Evolutionary conservation across 1,140 invertebrate genomes (phyloP).

Genomic region (Spodoptera frugiperda): DNA sequence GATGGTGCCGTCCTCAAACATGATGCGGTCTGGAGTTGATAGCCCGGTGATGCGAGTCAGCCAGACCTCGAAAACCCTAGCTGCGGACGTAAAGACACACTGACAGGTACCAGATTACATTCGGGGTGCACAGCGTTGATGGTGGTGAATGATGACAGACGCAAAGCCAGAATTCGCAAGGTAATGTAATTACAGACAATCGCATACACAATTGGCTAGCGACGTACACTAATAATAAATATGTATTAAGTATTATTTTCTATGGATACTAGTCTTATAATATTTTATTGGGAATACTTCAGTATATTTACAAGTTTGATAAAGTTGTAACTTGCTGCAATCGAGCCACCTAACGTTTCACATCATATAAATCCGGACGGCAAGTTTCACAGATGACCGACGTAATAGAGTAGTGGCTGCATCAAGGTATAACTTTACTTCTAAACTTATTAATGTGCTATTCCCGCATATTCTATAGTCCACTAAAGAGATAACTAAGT

Average conservation of each 20-base stretch:
- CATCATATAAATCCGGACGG: neutral
- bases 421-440: neutral
- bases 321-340: neutral
- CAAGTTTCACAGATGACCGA: neutral
- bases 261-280: neutral
- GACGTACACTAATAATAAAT: neutral
- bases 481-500: neutral
- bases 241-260: neutral
- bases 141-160: constrained; percentile 22
- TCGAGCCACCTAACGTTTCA: neutral
- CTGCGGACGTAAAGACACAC: constrained; percentile 66
- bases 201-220: neutral
- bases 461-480: too few relatives aligned
- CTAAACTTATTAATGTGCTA: neutral
- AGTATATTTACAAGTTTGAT: neutral
- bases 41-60: constrained; percentile 94
- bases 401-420: neutral
- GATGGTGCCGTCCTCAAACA: constrained; percentile 97
- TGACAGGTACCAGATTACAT: constrained; percentile 34
- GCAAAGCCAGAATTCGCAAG: constrained; percentile 7
- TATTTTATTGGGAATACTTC: neutral
- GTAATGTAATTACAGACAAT: neutral
- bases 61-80: constrained; percentile 98
- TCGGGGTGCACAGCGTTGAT: constrained; percentile 19
- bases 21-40: constrained; percentile 92